These are phyloP conservation scores for Daphoenositta chrysoptera DNA, from an alignment of 2,113 vertebrate species.

Conservation along the genomic window DNA sequence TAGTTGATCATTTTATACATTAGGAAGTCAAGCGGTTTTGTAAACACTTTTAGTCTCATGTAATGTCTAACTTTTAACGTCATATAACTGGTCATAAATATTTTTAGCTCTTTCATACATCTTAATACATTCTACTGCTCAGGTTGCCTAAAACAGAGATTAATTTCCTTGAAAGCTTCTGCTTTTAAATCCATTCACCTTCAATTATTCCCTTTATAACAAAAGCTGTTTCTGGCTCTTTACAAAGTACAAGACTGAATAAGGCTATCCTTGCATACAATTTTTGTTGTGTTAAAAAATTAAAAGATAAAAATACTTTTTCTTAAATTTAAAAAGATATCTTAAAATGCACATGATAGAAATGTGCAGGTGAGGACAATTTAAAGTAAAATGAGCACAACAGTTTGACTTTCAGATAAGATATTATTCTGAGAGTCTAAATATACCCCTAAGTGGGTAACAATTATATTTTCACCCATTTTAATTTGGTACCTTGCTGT, in stretches of 20 bases:
- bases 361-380: not conserved
- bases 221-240: not conserved
- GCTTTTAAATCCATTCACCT: not conserved
- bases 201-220: not conserved
- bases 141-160: not conserved
- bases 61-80: not conserved
- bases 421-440: not conserved
- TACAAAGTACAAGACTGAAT: not conserved
- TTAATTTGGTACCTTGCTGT: not conserved
- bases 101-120: not conserved
- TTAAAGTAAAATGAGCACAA: not conserved
- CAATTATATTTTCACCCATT: not conserved
- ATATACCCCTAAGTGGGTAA: not conserved
- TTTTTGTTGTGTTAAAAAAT: not conserved
- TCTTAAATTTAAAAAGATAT: not conserved
- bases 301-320: not conserved
- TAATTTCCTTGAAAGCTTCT: not conserved
- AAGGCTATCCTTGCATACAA: not conserved
- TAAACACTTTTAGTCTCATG: not conserved
- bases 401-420: not conserved
- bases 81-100: not conserved
- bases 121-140: not conserved
- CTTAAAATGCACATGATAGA: not conserved
- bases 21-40: not conserved
- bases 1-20: not conserved